phyloP scores from a whole-genome alignment of 2,888 invertebrate genomes.

The Lycaena phlaeas region DNA sequence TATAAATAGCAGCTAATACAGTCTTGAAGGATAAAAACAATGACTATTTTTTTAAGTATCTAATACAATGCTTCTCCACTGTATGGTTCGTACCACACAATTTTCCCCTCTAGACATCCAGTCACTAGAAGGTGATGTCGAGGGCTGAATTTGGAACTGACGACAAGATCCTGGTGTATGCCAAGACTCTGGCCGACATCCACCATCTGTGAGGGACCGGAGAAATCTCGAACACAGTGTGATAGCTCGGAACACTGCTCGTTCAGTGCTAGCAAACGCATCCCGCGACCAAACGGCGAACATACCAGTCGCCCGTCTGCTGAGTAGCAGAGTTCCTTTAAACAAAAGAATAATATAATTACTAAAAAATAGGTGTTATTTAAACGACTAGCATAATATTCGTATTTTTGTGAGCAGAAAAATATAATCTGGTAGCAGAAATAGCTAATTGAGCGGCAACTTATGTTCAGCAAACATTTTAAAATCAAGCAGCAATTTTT shows the following conservation, averaged over 20 bases:
- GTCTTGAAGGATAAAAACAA: conserved; percentile 20
- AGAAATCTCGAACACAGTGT: conserved; percentile 56
- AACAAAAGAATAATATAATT: conserved; percentile 13
- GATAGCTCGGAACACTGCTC: conserved; percentile 84
- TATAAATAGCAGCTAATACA: conserved; percentile 13
- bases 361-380: no score
- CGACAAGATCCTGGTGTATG: conserved; percentile 84
- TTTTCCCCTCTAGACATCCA: conserved; percentile 90
- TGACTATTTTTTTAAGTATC: conserved; percentile 28
- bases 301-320: conserved; percentile 91
- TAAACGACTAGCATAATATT: no score
- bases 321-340: conserved; percentile 91
- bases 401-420: no score
- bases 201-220: conserved; percentile 32
- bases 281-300: conserved; percentile 90
- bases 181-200: conserved; percentile 82
- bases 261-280: conserved; percentile 87
- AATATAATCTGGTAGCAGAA: no score
- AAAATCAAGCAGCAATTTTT: no score
- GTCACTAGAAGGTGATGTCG: conserved; percentile 89
- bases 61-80: conserved; percentile 50
- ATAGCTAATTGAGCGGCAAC: no score
- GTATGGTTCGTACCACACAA: conserved; percentile 90
- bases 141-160: conserved; percentile 93
- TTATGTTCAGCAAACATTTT: no score